Evolutionary conservation across 64 coral and sea anemone species (phyloP), one percentile per base, ranked within the genome.

Genomic region (Pocillopora damicornis): DNA sequence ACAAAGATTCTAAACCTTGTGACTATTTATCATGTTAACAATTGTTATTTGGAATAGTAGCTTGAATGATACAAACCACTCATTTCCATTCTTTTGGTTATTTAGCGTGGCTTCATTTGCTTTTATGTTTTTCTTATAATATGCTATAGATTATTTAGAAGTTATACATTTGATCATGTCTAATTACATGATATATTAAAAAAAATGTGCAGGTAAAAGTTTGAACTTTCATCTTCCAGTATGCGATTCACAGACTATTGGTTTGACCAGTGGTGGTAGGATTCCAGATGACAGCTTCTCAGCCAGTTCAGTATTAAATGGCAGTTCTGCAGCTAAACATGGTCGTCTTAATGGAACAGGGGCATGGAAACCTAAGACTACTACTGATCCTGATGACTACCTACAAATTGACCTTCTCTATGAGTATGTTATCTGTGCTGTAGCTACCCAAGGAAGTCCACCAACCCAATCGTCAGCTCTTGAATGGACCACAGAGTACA

Each of bases 381-480:
- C 63, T 65, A 12, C 9, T 6, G 17, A 88, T 77, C 9, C 25
- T 38, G 35, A 36, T 60, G 74, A 78, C 56, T 88, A 77, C 75
- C 26, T 88, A 5, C 87, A 88, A 60, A 76, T 88, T 58, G 73
- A 88, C 61, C 87, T 88, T 22, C 38, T 59, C 9, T 23, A 57
- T 59, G 38, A 58, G 60, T 75, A 58, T 34, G 18, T 64, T 37
- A 65, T 88, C 30, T 42, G 34, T 75, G 87, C 87, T 61, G 61
- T 88, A 64, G 87, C 87, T 5, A 88, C 87, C 13, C 87, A 88
- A 88, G 87, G 87, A 73, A 7, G 1, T 30, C 30, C 30, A 30
- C 30, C 30, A 30, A 0, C 30, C 42, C 75, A 37, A 75, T 1
- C 20, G 4, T 0, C 7, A 51, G 42, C 30, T 30, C 30, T 0